Base-by-base conservation (phyloP, 2,888 invertebrate genomes). In the Euproctis similis region DNA sequence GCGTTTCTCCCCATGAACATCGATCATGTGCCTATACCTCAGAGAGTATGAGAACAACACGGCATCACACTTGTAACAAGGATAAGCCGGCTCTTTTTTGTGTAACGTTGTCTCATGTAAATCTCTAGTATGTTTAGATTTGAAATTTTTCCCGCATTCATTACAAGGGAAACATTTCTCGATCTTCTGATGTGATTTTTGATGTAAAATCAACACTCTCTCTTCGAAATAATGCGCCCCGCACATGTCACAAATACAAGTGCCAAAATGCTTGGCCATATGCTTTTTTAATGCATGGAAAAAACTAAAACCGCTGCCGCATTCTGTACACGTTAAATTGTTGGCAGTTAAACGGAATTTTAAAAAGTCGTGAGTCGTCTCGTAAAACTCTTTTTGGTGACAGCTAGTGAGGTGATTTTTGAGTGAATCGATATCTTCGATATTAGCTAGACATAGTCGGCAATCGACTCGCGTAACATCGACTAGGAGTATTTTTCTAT, bases 161-260 rank as follows among this genome's bases (percentile, higher is more conserved):
- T 77, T 71, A 37, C 88, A 89, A 0, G 74, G 69, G 45, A 72
- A 75, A 0, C 52, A 78, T 8, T 82, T 80, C 2, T 84, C 86
- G 1, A 76, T 57, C 4, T 54, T 53, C 12, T 59, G 63, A 23
- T 81, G 82, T 0, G 69, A 63, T 8, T 72, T 68, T 13, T 73
- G 60, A 43, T 87, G 82, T 9, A 77, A 47, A 1, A 67, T 30
- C 8, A 86, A 39, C 53, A 86, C 86, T 0, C 78, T 53, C 2
- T 74, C 70, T 26, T 85, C 81, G 6, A 85, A 72, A 26, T 86
- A 87, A 24, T 80, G 74, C 0, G 82, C 85, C 0, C 82, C 76
- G 34, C 81, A 82, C 0, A 73, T 44, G 22, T 81, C 75, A 5
- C 85, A 85, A 0, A 80, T 71, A 5, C 69, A 75, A 0, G 73